Base-by-base conservation (phyloP, 2,888 invertebrate genomes). In the Cerceris rybyensis region DNA sequence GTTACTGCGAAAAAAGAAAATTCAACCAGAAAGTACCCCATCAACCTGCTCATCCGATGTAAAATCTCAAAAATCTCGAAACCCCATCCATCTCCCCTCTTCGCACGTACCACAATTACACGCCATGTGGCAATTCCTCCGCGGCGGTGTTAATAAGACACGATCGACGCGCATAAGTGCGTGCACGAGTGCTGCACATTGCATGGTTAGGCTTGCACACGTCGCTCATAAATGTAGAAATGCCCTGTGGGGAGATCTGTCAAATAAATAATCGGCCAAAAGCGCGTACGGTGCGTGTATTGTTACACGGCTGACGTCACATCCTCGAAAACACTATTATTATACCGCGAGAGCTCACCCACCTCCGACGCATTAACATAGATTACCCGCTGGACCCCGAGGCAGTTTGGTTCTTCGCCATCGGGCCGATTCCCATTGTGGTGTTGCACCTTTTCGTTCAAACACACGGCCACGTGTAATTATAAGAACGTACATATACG, bases 221-320 rank as follows among this genome's bases (percentile, higher is more conserved):
- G 59, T n/a, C 41, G 76, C 63, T 76, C 71, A 55, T 80, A 82
- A 79, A 84, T 63, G 81, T 74, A 70, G 75, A 76, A 77, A 83
- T 79, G 81, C 74, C 83, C 84, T 78, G 75, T 72, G 76, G 83
- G 82, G 75, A 74, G 72, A 80, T 82, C 76, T 82, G 84, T 86
- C 86, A 84, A 84, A 86, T 87, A 86, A 87, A 88, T 87, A 87
- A 88, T 84, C 75, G 71, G 54, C 81, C 78, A 81, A 87, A 85
- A 85, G 78, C 81, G 61, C 61, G 59, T 7, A 43, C 55, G 63
- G 67, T 50, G 66, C 16, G 63, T 72, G 77, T 66, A 76, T 71
- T 71, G 74, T 77, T 70, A 4, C 61, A 64, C 61, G 54, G 49
- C 68, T 87, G 86, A 87, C 85, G 83, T 87, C 84, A 85, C 71